phyloP scores from a whole-genome alignment of 2,888 invertebrate genomes.

The Nezara viridula region DNA sequence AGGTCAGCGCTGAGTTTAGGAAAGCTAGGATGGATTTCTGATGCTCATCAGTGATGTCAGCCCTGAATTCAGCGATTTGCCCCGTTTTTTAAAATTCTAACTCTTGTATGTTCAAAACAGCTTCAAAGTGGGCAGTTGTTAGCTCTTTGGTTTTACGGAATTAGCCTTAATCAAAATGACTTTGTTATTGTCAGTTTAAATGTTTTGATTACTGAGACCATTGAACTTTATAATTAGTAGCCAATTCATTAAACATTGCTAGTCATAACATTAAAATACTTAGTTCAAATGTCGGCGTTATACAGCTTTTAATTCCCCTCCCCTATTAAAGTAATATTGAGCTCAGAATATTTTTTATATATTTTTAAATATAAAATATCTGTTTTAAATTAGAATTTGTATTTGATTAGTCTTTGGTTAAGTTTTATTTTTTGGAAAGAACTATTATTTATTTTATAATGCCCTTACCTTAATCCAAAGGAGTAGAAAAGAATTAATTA shows the following conservation, averaged over 20 bases:
- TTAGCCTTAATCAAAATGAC: background rate
- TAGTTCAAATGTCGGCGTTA: background rate
- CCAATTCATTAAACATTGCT: background rate
- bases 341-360: background rate
- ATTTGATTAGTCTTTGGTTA: background rate
- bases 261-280: background rate
- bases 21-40: too few species aligned
- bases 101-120: too few species aligned
- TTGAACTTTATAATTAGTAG: background rate
- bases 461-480: background rate
- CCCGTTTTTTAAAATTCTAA: too few species aligned
- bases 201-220: background rate
- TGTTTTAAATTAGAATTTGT: background rate
- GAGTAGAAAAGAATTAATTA: background rate
- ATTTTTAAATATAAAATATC: background rate
- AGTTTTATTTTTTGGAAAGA: background rate
- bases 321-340: background rate
- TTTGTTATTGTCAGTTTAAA: background rate
- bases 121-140: too few species aligned
- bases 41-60: too few species aligned
- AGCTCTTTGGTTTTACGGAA: background rate
- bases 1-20: too few species aligned
- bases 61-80: too few species aligned
- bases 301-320: background rate
- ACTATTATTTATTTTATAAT: background rate